Conservation (phyloP, 2,888 invertebrate species). For the Drosophila anceps region DNA sequence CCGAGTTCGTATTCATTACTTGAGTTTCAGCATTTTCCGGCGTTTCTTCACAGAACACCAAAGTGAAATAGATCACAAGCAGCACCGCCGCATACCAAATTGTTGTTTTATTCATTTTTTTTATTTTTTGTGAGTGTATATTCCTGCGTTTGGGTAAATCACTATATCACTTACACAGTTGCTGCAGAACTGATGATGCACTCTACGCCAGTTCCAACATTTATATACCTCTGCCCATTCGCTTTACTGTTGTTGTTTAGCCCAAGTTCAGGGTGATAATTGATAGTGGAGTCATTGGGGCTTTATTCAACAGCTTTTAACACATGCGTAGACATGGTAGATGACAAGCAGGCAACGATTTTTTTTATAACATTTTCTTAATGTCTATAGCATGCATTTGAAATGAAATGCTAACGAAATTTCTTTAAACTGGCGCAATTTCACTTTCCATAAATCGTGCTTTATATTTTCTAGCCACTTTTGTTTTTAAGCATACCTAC, state of each 20-base stretch:
- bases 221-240: constrained; percentile 45
- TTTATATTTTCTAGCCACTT: constrained; percentile 53
- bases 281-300: constrained; percentile 42
- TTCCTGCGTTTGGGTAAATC: constrained; percentile 37
- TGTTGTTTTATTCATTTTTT: constrained; percentile 75
- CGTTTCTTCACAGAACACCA: constrained; percentile 74
- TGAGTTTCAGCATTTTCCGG: constrained; percentile 39
- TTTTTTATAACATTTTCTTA: constrained; percentile 54
- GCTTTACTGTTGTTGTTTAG: constrained; percentile 23
- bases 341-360: constrained; percentile 29
- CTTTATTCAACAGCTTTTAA: constrained; percentile 62
- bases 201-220: constrained; percentile 37
- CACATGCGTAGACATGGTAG: constrained; percentile 62
- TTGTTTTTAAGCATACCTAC: constrained; percentile 43
- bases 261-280: constrained; percentile 76
- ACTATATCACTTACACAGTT: constrained; percentile 53
- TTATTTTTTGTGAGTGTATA: constrained; percentile 27
- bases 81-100: constrained; percentile 72
- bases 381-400: constrained; percentile 70
- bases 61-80: constrained; percentile 72
- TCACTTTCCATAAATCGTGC: constrained; percentile 76
- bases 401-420: constrained; percentile 69
- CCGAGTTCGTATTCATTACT: constrained; percentile 36
- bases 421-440: constrained; percentile 74
- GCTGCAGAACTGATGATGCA: constrained; percentile 75